Conservation (phyloP, 2,797 vertebrate species). For the Uromys caudimaculatus region DNA sequence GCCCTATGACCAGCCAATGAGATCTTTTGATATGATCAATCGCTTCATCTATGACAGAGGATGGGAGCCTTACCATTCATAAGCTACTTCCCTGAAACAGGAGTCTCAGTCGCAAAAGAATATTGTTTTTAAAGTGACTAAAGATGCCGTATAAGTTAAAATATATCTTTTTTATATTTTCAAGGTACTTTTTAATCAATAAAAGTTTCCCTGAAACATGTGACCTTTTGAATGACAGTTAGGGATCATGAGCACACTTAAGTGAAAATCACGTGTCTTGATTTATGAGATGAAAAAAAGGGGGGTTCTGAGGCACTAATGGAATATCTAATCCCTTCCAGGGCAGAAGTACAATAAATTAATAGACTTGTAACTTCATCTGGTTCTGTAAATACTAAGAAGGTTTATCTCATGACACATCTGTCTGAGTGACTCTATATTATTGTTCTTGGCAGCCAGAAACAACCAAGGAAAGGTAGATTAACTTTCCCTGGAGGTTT, state of each 20-base stretch:
- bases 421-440: not conserved
- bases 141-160: slow-evolving; percentile 38
- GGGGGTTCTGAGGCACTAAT: not conserved
- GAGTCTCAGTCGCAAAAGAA: not conserved
- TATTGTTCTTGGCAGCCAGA: not conserved
- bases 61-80: slow-evolving; percentile 70
- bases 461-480: not conserved
- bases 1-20: slow-evolving; percentile 91
- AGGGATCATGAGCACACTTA: not conserved
- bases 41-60: slow-evolving; percentile 88
- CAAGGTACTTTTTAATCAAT: slow-evolving; percentile 64
- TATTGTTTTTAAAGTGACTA: not conserved
- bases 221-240: not conserved
- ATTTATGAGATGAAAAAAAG: not conserved
- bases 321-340: not conserved
- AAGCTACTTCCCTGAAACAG: slow-evolving; percentile 11
- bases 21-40: slow-evolving; percentile 93
- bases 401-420: not conserved
- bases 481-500: not conserved
- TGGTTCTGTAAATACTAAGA: slow-evolving; percentile 24
- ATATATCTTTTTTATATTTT: not conserved
- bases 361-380: not conserved
- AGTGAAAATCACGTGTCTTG: not conserved
- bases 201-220: slow-evolving; percentile 62
- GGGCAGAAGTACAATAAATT: not conserved